Conservation (phyloP, 2,888 invertebrate species). For the Drosophila monieri region DNA sequence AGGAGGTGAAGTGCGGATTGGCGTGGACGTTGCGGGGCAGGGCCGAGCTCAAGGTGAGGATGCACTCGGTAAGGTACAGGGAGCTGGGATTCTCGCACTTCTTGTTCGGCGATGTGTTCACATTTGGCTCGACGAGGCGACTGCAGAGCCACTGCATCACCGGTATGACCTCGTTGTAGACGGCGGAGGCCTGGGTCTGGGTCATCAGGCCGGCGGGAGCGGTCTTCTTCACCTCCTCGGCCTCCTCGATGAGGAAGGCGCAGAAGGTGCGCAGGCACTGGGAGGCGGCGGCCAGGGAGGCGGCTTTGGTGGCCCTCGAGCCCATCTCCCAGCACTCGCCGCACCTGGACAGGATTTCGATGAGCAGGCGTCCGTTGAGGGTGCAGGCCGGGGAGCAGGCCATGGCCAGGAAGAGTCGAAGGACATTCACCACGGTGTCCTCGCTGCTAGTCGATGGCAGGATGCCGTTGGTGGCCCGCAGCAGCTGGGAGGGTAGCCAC, state of each 20-base stretch:
- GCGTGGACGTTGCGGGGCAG: constrained; percentile 92
- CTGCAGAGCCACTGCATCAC: constrained; percentile 95
- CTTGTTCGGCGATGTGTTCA: constrained; percentile 82
- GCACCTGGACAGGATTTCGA: constrained; percentile 93
- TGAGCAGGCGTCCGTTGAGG: constrained; percentile 94
- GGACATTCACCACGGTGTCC: constrained; percentile 91
- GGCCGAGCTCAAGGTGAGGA: constrained; percentile 92
- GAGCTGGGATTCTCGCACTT: constrained; percentile 83
- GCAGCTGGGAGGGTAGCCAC: constrained; percentile 96
- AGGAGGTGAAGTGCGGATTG: constrained; percentile 93
- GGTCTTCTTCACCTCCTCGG: constrained; percentile 85
- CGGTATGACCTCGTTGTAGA: constrained; percentile 95
- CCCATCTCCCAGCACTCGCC: constrained; percentile 92
- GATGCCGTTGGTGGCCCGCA: constrained; percentile 90
- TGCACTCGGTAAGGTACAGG: constrained; percentile 93
- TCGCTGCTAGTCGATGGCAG: constrained; percentile 88
- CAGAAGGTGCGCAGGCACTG: constrained; percentile 94
- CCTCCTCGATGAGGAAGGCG: constrained; percentile 88
- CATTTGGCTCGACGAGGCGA: constrained; percentile 91
- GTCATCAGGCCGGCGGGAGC: constrained; percentile 85
- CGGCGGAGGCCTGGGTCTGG: constrained; percentile 89
- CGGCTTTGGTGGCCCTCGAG: constrained; percentile 92
- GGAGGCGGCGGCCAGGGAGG: constrained; percentile 95
- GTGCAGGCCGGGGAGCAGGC: constrained; percentile 95
- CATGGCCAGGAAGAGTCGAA: constrained; percentile 92